phyloP scores from a whole-genome alignment of 2,888 invertebrate species.

The Selenia dentaria region DNA sequence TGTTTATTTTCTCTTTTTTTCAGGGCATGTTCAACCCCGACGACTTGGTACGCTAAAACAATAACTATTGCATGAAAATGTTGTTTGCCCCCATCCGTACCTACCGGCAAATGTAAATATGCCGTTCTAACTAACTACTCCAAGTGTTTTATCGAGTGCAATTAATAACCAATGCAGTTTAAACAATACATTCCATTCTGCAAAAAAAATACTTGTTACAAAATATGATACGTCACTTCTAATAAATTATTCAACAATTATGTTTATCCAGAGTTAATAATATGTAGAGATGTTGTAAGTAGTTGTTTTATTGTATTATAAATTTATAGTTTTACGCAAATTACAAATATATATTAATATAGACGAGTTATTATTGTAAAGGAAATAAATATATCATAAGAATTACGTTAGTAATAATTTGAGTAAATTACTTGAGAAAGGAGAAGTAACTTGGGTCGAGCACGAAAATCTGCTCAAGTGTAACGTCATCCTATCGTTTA shows the following conservation, averaged over 20 bases:
- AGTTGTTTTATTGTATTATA: slow-evolving; percentile 50
- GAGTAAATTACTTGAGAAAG: too few relatives aligned
- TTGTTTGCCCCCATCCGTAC: slow-evolving; percentile 42
- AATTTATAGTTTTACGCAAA: slow-evolving; percentile 29
- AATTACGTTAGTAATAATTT: too few relatives aligned
- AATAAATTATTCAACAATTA: slow-evolving; percentile 48
- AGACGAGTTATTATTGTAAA: background rate
- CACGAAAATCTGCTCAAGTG: too few relatives aligned
- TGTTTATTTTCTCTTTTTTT: slow-evolving; percentile 58
- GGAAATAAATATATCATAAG: background rate
- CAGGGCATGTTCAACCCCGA: slow-evolving; percentile 96
- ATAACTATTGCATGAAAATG: slow-evolving; percentile 67
- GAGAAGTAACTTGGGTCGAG: too few relatives aligned
- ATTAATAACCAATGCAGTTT: slow-evolving; percentile 44
- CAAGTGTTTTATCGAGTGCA: slow-evolving; percentile 62
- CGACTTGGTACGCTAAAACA: slow-evolving; percentile 87
- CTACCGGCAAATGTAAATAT: slow-evolving; percentile 67
- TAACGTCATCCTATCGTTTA: too few relatives aligned
- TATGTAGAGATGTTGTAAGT: slow-evolving; percentile 61
- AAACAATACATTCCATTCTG: slow-evolving; percentile 56
- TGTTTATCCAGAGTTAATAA: slow-evolving; percentile 53
- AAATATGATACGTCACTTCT: background rate
- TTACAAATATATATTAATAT: background rate
- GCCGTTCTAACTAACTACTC: slow-evolving; percentile 49
- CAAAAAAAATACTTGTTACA: slow-evolving; percentile 16